These are phyloP conservation scores for Andricus curvator DNA, from an alignment of 2,888 invertebrate genomes.

Conservation along the genomic window DNA sequence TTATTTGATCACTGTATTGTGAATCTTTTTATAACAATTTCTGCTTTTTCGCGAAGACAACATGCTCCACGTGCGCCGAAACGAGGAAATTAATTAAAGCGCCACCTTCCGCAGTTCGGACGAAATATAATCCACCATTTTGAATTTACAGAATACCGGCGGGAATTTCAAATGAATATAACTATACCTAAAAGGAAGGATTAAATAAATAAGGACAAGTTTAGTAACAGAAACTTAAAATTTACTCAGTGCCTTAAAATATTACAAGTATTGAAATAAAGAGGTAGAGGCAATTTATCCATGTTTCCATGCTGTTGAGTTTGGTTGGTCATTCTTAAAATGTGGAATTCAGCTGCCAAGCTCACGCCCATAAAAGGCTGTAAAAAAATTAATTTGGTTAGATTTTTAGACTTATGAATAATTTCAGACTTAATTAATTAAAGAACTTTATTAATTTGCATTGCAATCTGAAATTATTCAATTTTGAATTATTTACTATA, in stretches of 20 bases:
- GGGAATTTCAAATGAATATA: not conserved
- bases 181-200: not conserved
- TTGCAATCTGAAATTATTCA: too few relatives aligned
- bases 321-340: not conserved
- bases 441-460: too few relatives aligned
- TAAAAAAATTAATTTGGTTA: slow-evolving; percentile 38
- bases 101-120: not conserved
- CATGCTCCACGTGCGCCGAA: not conserved
- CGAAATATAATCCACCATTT: not conserved
- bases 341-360: not conserved
- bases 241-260: slow-evolving; percentile 29
- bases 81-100: not conserved
- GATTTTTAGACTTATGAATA: not conserved
- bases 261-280: slow-evolving; percentile 23
- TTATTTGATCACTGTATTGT: not conserved
- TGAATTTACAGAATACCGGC: not conserved
- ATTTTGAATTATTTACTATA: too few relatives aligned
- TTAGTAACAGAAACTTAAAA: slow-evolving; percentile 27
- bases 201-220: not conserved
- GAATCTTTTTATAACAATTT: not conserved
- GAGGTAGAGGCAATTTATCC: slow-evolving; percentile 7
- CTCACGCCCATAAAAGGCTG: slow-evolving; percentile 48
- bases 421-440: too few relatives aligned
- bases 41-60: not conserved
- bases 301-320: not conserved